A percentile compares a stretch with the other conserved stretches of the same genome.
phyloP scores from a whole-genome alignment of 2,888 invertebrate genomes.

The Nymphalis c-album region DNA sequence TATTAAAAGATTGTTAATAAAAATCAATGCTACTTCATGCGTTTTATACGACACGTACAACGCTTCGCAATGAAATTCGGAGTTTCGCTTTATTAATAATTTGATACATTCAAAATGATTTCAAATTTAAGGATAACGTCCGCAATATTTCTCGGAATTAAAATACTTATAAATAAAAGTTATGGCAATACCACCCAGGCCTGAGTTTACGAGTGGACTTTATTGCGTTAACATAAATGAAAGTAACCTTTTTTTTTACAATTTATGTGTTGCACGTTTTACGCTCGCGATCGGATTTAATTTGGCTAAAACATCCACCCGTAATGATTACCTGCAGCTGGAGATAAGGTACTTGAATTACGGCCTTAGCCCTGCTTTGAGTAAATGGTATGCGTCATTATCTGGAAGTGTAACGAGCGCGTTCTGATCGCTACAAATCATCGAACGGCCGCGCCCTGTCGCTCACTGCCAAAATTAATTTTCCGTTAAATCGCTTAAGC shows the following conservation, averaged over 20 bases:
- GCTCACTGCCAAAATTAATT: conserved; percentile 78
- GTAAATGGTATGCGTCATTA: conserved; percentile 74
- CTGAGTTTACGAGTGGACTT: conserved; percentile 33
- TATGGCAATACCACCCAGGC: conserved; percentile 29
- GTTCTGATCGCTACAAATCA: conserved; percentile 70
- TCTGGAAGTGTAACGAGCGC: conserved; percentile 66
- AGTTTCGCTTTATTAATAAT: neutral
- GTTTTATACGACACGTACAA: too few relatives aligned
- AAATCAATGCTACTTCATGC: too few relatives aligned
- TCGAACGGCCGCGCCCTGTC: conserved; percentile 65
- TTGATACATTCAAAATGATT: neutral
- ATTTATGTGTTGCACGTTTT: conserved; percentile 34
- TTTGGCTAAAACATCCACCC: conserved; percentile 46
- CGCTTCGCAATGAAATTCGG: too few relatives aligned
- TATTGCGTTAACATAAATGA: conserved; percentile 34
- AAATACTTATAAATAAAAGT: conserved; percentile 26
- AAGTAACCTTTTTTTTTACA: conserved; percentile 35
- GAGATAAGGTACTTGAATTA: conserved; percentile 64
- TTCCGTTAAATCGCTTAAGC: conserved; percentile 75
- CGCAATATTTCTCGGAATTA: conserved; percentile 11
- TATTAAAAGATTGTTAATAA: too few relatives aligned
- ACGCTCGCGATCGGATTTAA: conserved; percentile 44
- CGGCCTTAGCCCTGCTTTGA: conserved; percentile 59
- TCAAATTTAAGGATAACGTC: conserved; percentile 3
- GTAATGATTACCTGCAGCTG: conserved; percentile 55